phyloP scores from a whole-genome alignment of 2,888 invertebrate species.

The Rhabditoides inermis region DNA sequence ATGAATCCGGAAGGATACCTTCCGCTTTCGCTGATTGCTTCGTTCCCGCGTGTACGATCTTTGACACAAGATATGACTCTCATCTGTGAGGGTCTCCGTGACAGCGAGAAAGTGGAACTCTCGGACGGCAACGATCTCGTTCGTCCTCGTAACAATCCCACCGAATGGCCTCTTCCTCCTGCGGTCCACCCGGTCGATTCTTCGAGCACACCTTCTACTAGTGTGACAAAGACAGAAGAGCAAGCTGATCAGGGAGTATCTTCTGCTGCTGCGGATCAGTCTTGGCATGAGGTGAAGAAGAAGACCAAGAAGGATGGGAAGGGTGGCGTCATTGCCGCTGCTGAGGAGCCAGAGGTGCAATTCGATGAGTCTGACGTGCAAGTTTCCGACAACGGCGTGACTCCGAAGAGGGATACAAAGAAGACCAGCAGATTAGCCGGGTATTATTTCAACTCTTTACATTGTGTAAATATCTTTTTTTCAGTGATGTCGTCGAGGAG shows the following conservation, averaged over 20 bases:
- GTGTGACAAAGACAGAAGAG: neutral
- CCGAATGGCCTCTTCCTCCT: slow-evolving; percentile 70
- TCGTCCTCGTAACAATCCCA: slow-evolving; percentile 63
- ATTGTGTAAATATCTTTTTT: too few relatives aligned
- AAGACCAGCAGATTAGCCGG: neutral
- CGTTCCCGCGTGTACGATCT: slow-evolving; percentile 84
- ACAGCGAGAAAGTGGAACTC: slow-evolving; percentile 68
- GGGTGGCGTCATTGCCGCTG: neutral
- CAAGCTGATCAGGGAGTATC: neutral
- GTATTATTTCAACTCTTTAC: too few relatives aligned
- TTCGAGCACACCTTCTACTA: neutral
- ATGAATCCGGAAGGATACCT: slow-evolving; percentile 90
- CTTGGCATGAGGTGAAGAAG: slow-evolving; percentile 9
- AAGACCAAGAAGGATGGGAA: slow-evolving; percentile 6
- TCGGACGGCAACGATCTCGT: slow-evolving; percentile 18
- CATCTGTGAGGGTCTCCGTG: slow-evolving; percentile 73
- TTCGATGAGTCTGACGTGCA: neutral
- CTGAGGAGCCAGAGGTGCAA: neutral
- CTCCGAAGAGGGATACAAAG: neutral
- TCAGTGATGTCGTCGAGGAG: slow-evolving; percentile 58
- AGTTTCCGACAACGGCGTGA: neutral
- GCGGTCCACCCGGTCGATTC: slow-evolving; percentile 17
- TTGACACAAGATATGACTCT: slow-evolving; percentile 75
- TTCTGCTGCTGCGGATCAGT: neutral
- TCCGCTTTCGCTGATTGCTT: slow-evolving; percentile 83